Conservation (phyloP, 2,888 invertebrate species). For the Maniola hyperantus region DNA sequence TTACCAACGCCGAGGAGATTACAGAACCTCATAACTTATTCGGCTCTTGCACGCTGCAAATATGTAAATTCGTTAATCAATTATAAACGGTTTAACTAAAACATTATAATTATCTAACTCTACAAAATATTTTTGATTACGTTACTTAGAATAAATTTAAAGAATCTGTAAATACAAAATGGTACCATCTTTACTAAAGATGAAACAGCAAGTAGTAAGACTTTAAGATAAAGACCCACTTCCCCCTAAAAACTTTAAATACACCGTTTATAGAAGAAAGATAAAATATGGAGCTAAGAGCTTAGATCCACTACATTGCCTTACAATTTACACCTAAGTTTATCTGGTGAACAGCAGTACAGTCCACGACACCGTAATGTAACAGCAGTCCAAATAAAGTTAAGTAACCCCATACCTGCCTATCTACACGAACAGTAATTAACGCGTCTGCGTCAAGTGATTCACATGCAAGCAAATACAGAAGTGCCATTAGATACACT, state of each 20-base stretch:
- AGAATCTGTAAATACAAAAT: neutral
- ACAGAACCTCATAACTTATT: constrained; percentile 10
- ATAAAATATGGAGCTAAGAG: too few relatives aligned
- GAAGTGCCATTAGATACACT: constrained; percentile 8
- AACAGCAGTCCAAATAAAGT: constrained; percentile 3
- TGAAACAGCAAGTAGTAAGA: too few relatives aligned
- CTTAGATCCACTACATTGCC: too few relatives aligned
- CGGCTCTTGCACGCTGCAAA: constrained; percentile 4
- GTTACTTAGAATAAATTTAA: constrained; percentile 7
- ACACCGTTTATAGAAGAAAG: too few relatives aligned
- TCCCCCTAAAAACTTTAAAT: too few relatives aligned
- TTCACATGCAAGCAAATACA: constrained; percentile 17
- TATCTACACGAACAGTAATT: constrained; percentile 28
- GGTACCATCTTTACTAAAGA: too few relatives aligned
- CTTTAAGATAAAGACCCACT: too few relatives aligned
- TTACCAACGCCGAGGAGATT: constrained; percentile 1
- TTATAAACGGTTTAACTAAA: constrained; percentile 15
- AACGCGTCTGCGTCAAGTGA: constrained; percentile 23
- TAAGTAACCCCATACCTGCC: constrained; percentile 8
- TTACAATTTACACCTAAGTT: too few relatives aligned
- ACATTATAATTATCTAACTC: neutral
- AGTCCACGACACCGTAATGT: neutral
- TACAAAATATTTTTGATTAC: neutral
- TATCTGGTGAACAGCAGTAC: neutral
- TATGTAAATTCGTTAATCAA: constrained; percentile 28